These are phyloP conservation scores for Philotrypesis tridentata DNA, from an alignment of 1,140 invertebrate genomes.

Conservation along the genomic window DNA sequence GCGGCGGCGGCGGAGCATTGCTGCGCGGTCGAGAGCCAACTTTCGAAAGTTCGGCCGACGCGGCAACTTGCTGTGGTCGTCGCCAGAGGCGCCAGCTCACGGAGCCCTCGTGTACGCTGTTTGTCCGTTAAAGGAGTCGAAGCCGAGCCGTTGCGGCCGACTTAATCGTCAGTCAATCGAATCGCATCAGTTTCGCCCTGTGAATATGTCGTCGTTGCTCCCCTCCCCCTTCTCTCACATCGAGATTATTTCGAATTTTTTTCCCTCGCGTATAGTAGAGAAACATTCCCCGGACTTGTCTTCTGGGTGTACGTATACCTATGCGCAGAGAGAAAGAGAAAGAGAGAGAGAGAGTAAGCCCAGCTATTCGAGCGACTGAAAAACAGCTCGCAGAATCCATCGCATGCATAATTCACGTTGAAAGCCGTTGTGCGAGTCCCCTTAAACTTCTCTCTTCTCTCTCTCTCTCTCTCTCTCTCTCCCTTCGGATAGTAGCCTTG, in stretches of 20 bases:
- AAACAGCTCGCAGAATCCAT: not conserved
- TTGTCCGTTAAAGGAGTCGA: not conserved
- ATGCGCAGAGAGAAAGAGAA: too few species aligned
- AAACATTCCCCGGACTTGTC: too few species aligned
- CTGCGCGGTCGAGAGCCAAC: slow-evolving; percentile 9
- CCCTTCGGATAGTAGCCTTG: slow-evolving; percentile 6
- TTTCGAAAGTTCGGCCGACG: slow-evolving; percentile 32
- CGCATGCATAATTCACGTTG: not conserved
- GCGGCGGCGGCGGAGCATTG: too few species aligned
- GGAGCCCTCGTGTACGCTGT: not conserved
- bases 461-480: not conserved
- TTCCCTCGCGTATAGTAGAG: too few species aligned
- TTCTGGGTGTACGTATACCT: too few species aligned
- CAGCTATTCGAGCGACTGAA: too few species aligned
- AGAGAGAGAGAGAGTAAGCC: too few species aligned
- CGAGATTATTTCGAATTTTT: too few species aligned
- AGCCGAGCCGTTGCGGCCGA: not conserved
- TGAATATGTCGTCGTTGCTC: too few species aligned
- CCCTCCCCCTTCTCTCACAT: too few species aligned
- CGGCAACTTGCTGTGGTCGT: not conserved
- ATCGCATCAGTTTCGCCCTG: too few species aligned
- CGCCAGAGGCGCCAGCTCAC: slow-evolving; percentile 46
- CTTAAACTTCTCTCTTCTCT: slow-evolving; percentile 20
- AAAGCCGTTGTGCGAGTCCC: slow-evolving; percentile 8
- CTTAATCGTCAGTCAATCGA: too few species aligned